Conservation (phyloP, 2,888 invertebrate genomes). For the Hedya salicella region DNA sequence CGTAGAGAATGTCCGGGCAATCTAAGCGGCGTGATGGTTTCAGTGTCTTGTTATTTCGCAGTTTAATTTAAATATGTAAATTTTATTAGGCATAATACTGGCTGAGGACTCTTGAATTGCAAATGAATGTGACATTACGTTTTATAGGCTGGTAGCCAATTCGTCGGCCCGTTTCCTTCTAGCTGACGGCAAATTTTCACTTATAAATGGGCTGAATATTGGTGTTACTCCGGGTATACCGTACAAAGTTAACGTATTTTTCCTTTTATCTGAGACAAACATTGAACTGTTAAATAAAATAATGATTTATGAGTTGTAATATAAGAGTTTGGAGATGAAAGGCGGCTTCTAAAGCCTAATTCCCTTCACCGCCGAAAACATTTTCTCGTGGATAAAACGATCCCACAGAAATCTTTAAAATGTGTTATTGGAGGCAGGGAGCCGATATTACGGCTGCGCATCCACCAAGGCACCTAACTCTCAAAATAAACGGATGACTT, state of each 20-base stretch:
- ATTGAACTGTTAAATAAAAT: conserved; percentile 33
- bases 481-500: conserved; percentile 52
- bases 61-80: conserved; percentile 85
- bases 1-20: conserved; percentile 62
- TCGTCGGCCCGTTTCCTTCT: conserved; percentile 76
- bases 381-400: conserved; percentile 65
- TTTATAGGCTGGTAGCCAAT: conserved; percentile 84
- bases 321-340: conserved; percentile 53
- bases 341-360: conserved; percentile 57
- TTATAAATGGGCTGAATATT: conserved; percentile 69
- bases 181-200: conserved; percentile 80
- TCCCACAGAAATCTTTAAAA: conserved; percentile 68
- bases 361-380: conserved; percentile 61
- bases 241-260: conserved; percentile 26
- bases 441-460: conserved; percentile 53
- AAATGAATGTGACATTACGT: conserved; percentile 84
- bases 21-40: conserved; percentile 71
- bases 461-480: conserved; percentile 39
- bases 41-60: conserved; percentile 82
- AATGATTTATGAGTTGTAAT: conserved; percentile 32
- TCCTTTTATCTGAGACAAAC: conserved; percentile 33
- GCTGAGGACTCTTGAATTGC: conserved; percentile 83
- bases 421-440: conserved; percentile 63
- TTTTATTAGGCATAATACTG: conserved; percentile 85
- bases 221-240: conserved; percentile 60